These are phyloP conservation scores for Acanthosepion lycidas DNA, from an alignment of 2,888 invertebrate genomes.

Conservation along the genomic window DNA sequence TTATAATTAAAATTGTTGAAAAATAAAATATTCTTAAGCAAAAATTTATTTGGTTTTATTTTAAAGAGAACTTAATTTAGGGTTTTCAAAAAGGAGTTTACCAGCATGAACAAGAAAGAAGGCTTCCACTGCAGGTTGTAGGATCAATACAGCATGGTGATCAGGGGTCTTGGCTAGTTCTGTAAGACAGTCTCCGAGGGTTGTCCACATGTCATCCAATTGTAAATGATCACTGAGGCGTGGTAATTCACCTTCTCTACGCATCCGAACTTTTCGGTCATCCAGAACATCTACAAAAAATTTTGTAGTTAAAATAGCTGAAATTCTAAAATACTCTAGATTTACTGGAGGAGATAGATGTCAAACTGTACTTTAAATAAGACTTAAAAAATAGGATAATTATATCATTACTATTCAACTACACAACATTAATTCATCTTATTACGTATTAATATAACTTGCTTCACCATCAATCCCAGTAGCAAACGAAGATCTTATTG, in stretches of 20 bases:
- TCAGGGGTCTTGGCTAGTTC: slow-evolving; percentile 88
- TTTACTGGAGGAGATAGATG: neutral
- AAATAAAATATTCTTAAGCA: too few species aligned
- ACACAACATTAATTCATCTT: neutral
- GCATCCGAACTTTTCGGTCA: slow-evolving; percentile 20
- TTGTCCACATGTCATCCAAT: slow-evolving; percentile 85
- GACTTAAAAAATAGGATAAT: neutral
- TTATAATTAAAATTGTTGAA: too few species aligned
- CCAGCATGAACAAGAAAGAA: slow-evolving; percentile 90
- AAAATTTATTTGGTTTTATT: too few species aligned
- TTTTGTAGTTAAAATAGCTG: too few species aligned
- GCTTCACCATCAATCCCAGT: too few species aligned
- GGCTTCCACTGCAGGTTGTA: slow-evolving; percentile 91
- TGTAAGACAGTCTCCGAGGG: slow-evolving; percentile 84
- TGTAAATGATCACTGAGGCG: slow-evolving; percentile 83
- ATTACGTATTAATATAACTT: too few species aligned
- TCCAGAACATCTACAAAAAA: neutral
- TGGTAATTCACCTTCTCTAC: slow-evolving; percentile 65
- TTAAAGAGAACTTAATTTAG: too few species aligned
- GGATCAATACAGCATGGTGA: slow-evolving; percentile 88
- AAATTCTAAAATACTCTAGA: neutral
- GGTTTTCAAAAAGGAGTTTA: slow-evolving; percentile 50
- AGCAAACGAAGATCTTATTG: too few species aligned
- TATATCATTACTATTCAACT: neutral
- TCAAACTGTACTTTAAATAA: neutral